Evolutionary conservation across 2,888 invertebrate genomes (phyloP).

Genomic region (Octonoba sinensis): DNA sequence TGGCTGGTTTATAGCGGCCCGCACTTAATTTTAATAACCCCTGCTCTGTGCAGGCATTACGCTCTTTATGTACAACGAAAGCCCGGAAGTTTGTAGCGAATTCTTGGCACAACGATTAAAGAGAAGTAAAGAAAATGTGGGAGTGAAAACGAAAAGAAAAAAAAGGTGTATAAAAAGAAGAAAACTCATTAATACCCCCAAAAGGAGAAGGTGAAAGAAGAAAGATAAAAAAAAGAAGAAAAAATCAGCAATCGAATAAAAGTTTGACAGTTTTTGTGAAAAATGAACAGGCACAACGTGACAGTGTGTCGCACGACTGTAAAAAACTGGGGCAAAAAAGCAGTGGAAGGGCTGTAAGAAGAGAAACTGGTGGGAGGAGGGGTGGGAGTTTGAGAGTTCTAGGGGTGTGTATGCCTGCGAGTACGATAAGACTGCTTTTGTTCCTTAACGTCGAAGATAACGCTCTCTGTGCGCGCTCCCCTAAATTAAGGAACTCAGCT

Average conservation of each 20-base stretch:
- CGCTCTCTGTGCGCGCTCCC: slow-evolving; percentile 38
- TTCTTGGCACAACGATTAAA: slow-evolving; percentile 62
- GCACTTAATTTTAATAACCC: slow-evolving; percentile 59
- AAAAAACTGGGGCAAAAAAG: slow-evolving; percentile 29
- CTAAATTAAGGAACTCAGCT: slow-evolving; percentile 63
- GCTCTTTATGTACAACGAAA: slow-evolving; percentile 49
- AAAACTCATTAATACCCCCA: slow-evolving; percentile 64
- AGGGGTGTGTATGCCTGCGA: slow-evolving; percentile 62
- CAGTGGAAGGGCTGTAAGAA: slow-evolving; percentile 52
- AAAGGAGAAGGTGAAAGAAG: slow-evolving; percentile 60
- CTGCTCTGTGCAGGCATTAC: slow-evolving; percentile 43
- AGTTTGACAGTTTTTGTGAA: slow-evolving; percentile 65
- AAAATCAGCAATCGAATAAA: slow-evolving; percentile 60
- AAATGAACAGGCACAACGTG: slow-evolving; percentile 61
- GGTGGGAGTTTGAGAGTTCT: slow-evolving; percentile 21
- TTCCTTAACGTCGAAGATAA: slow-evolving; percentile 61
- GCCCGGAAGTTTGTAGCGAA: slow-evolving; percentile 58
- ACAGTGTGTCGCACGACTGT: slow-evolving; percentile 59
- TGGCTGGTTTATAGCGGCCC: slow-evolving; percentile 10
- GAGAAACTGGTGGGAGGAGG: slow-evolving; percentile 54
- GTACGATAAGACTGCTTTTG: slow-evolving; percentile 60
- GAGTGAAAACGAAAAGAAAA: slow-evolving; percentile 27
- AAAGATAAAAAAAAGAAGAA: slow-evolving; percentile 46
- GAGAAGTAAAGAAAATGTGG: slow-evolving; percentile 28
- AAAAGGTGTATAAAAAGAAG: slow-evolving; percentile 34